phyloP scores from a whole-genome alignment of 2,113 vertebrate species.

The Centropus unirufus region DNA sequence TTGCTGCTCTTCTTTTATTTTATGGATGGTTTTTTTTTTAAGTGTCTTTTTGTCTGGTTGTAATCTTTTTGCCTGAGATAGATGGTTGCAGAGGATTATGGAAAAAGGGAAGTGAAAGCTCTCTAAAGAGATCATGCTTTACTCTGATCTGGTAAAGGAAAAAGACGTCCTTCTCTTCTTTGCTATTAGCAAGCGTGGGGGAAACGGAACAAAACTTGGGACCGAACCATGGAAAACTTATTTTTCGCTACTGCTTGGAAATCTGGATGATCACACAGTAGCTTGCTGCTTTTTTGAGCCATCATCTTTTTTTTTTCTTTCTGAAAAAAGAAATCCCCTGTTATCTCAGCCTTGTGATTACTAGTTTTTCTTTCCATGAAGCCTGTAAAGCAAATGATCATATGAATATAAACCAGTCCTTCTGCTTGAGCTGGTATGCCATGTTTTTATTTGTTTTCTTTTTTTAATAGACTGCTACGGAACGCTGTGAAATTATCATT shows the following conservation, averaged over 20 bases:
- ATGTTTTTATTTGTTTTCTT: constrained; percentile 53
- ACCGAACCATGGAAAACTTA: not conserved
- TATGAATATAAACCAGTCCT: constrained; percentile 42
- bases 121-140: not conserved
- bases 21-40: not conserved
- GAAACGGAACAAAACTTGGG: not conserved
- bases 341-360: constrained; percentile 52
- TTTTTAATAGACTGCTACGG: constrained; percentile 46
- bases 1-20: not conserved
- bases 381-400: not conserved
- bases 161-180: not conserved
- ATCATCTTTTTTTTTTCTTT: constrained; percentile 35
- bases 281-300: constrained; percentile 13
- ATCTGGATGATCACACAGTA: not conserved
- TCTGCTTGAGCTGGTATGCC: constrained; percentile 31
- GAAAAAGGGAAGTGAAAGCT: constrained; percentile 21
- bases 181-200: not conserved
- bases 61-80: not conserved
- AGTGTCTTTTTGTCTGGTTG: not conserved
- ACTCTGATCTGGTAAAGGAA: not conserved
- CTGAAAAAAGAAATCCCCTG: constrained; percentile 47
- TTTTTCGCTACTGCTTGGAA: constrained; percentile 36
- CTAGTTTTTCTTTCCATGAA: constrained; percentile 27
- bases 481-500: not conserved
- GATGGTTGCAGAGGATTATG: not conserved